Evolutionary conservation across 1,140 invertebrate species (phyloP), one percentile per base, ranked within the genome.

Genomic region (Cherax destructor): DNA sequence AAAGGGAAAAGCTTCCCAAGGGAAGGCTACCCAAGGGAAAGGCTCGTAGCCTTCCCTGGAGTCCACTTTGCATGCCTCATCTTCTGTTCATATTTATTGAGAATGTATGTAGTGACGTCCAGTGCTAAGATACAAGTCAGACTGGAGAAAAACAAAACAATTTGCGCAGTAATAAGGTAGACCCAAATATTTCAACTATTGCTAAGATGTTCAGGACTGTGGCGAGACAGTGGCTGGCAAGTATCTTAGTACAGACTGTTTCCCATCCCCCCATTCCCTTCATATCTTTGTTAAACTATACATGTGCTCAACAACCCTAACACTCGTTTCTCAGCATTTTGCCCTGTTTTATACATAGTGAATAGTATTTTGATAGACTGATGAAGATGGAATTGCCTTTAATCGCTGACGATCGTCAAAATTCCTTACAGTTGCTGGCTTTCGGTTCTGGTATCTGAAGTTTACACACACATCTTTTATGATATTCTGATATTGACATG

Each of bases 81-180:
- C 56, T 61, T 85, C 61, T 61, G 24, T 91, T 91, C 83, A 91
- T 91, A 91, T 91, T 91, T 86, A 91, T 91, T 91, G 89, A 91
- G 65, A 91, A 69, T 91, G 89, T 91, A 84, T 84, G 83, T 91
- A 85, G 89, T 79, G 83, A 50, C 52, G 83, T 84, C 79, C 77
- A 91, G 83, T 86, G 89, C 89, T 91, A 85, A 91, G 89, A 56
- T 91, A 91, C 52, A 80, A 91, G 89, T 79, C 61, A 41, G 30
- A 41, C 30, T 41, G 24, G 74, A 10, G 24, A 30, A 74, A 74
- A 30, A 30, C 52, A 76, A 56, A 86, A 41, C 24, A 50, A 18
- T 24, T 49, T 13, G 13, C 52, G 13, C 52, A 56, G 52, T 13
- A 13, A 56, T 56, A 41, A 41, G 30, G 30, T 56, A 9, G 13